These are phyloP conservation scores for Maniola jurtina DNA, from an alignment of 1,140 invertebrate genomes.

Conservation along the genomic window DNA sequence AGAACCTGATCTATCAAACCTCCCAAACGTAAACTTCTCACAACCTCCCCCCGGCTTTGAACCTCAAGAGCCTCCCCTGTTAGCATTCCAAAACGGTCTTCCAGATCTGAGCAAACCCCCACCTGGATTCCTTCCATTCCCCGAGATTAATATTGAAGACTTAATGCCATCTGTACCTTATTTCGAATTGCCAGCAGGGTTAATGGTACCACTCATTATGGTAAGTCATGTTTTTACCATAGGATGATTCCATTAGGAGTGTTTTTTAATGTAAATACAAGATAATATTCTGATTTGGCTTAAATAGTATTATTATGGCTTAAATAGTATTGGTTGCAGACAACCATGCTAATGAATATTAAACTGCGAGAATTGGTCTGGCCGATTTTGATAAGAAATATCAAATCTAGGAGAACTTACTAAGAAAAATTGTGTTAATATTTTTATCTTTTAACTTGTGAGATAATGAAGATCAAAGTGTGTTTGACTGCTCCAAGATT, in stretches of 20 bases:
- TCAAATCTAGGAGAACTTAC: no score
- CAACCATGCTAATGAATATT: no score
- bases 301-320: no score
- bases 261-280: background rate
- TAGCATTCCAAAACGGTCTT: conserved; percentile 79
- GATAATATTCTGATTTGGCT: no score
- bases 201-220: conserved; percentile 96
- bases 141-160: conserved; percentile 81
- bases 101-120: conserved; percentile 92
- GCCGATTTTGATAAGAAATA: no score
- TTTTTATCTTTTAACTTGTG: no score
- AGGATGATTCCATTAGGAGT: background rate
- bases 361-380: no score
- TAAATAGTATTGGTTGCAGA: no score
- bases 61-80: conserved; percentile 48
- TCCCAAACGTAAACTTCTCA: conserved; percentile 76
- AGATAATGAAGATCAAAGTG: no score
- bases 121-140: conserved; percentile 85
- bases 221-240: conserved; percentile 69
- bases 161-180: conserved; percentile 95
- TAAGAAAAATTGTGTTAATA: no score
- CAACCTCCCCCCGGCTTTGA: conserved; percentile 81
- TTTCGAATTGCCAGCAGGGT: conserved; percentile 96
- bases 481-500: no score
- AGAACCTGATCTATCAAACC: conserved; percentile 57